Base-by-base conservation (phyloP, 1,140 invertebrate species). In the Hycleus cichorii region DNA sequence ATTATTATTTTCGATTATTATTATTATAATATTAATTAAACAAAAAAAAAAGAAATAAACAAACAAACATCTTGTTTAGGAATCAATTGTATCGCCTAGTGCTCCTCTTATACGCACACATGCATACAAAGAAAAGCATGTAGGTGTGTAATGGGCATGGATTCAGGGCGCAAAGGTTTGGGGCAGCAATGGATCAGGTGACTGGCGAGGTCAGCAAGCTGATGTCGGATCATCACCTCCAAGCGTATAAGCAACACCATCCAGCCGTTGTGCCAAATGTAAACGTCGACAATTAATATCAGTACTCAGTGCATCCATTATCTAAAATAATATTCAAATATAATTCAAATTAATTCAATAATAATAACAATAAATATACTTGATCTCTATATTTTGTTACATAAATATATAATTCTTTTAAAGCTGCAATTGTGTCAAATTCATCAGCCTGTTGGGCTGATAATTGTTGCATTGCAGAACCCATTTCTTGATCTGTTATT, bases 351-450 rank as follows among this genome's bases (percentile, higher is more conserved):
- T 39, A 39, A 39, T 10, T 6, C 2, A 42, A 42, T 42, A n/a
- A 42, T 42, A 42, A 9, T 7, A 11, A 62, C 49, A 32, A 12
- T 40, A 26, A 39, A 78, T 78, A 83, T 77, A 95, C 91, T 81
- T 89, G 87, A 76, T 91, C 90, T 77, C 88, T 88, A 77, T 95
- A 95, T 79, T 93, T 94, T 68, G 87, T 90, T 69, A 94, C 90
- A 76, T 95, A 95, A 72, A 94, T 93, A 73, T 94, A 95, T 53
- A 95, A 81, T 76, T 95, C 92, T 77, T 95, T 94, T 59, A 95
- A 81, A 64, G 93, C 93, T 61, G 90, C 89, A 58, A 93, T 81
- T 58, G 88, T 90, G 73, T 95, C 91, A 69, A 95, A 94, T 74
- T 94, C 90, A 62, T 91, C 89, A 46, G 83, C 80, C 75, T 95